Evolutionary conservation across 2,888 invertebrate species (phyloP).

Genomic region (Erebia ligea): DNA sequence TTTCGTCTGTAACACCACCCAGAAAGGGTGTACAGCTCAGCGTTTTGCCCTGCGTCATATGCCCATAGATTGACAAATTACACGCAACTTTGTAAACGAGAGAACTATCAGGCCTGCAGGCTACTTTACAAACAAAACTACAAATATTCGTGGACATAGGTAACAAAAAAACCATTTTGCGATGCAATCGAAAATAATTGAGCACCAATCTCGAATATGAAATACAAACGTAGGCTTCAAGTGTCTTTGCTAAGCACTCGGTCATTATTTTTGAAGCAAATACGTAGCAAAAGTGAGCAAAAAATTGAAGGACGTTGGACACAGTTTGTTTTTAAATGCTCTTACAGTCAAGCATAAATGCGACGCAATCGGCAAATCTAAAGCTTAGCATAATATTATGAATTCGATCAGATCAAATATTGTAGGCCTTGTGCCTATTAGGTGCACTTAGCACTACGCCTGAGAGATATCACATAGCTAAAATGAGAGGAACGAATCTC

Average conservation of each 20-base stretch:
- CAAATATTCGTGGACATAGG: no score
- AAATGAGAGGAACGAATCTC: not conserved
- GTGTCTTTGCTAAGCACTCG: not conserved
- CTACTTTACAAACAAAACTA: no score
- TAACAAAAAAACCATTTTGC: not conserved
- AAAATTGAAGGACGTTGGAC: conserved; percentile 6
- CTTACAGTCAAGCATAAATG: conserved; percentile 2
- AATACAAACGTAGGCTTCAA: not conserved
- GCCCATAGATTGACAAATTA: no score
- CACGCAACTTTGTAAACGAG: no score
- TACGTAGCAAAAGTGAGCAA: not conserved
- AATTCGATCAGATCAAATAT: conserved; percentile 63
- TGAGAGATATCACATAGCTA: not conserved
- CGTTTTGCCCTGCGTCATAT: no score
- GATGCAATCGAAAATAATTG: not conserved
- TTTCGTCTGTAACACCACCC: no score
- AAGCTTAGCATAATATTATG: conserved; percentile 48
- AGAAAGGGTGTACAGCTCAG: no score
- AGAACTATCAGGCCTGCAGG: no score
- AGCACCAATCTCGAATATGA: not conserved
- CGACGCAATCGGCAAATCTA: conserved; percentile 43
- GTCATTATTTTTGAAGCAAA: not conserved
- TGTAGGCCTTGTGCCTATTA: conserved; percentile 63
- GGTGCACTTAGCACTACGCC: conserved; percentile 42
- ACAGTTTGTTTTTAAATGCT: not conserved